Evolutionary conservation across 2,888 invertebrate species (phyloP).

Genomic region (Lycocerus yunnanus): DNA sequence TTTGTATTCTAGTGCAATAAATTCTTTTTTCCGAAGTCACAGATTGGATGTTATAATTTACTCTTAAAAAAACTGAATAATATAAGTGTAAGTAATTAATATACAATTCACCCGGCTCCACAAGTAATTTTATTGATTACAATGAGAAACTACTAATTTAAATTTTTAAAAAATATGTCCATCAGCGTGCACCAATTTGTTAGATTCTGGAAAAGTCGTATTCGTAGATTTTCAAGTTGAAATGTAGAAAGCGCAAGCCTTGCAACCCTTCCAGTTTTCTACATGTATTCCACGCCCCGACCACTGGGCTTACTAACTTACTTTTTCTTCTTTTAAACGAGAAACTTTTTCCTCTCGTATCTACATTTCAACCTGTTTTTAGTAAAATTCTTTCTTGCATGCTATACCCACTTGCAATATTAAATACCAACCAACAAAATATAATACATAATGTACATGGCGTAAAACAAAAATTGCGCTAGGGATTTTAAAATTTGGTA

Average conservation of each 20-base stretch:
- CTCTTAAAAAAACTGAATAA: neutral
- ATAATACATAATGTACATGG: conserved; percentile 25
- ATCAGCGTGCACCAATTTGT: neutral
- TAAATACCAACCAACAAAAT: conserved; percentile 26
- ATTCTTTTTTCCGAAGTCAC: too few species aligned
- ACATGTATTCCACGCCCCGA: conserved; percentile 51
- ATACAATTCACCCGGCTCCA: neutral
- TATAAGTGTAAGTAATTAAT: neutral
- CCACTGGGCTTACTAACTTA: conserved; percentile 54
- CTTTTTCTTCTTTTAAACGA: conserved; percentile 45
- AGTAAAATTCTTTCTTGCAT: conserved; percentile 17
- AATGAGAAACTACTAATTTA: neutral
- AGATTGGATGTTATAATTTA: too few species aligned
- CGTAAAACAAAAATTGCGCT: conserved; percentile 23
- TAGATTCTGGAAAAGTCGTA: neutral
- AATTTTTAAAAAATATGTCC: neutral
- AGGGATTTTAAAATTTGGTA: conserved; percentile 17
- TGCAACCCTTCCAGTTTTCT: conserved; percentile 44
- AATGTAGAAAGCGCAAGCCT: conserved; percentile 40
- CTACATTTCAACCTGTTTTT: conserved; percentile 25
- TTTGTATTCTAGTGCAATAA: too few species aligned
- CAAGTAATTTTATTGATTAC: neutral
- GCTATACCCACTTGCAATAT: conserved; percentile 11
- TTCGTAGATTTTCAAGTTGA: conserved; percentile 11
- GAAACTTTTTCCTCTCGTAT: conserved; percentile 42